These are phyloP conservation scores for Melieria omissa DNA, from an alignment of 2,888 invertebrate species.

Conservation along the genomic window DNA sequence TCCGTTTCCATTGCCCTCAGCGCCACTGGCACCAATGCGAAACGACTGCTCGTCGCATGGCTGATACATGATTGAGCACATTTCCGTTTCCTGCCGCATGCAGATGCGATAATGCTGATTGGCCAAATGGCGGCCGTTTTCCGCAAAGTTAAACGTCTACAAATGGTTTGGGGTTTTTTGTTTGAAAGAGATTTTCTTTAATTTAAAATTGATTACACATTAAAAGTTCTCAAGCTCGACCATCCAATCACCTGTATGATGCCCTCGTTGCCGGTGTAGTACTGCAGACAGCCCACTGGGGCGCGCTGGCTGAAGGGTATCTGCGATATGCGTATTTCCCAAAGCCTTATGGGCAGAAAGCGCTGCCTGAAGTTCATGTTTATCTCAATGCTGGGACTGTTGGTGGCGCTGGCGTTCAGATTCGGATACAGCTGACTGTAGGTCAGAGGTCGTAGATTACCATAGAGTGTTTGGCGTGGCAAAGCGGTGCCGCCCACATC, in stretches of 20 bases:
- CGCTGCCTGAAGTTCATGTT: conserved; percentile 71
- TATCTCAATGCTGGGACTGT: conserved; percentile 58
- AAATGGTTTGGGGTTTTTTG: background rate
- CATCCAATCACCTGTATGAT: conserved; percentile 56
- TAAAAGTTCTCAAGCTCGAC: too few species aligned
- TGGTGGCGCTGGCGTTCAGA: conserved; percentile 36
- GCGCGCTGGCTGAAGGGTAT: conserved; percentile 81
- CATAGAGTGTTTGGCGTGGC: conserved; percentile 55
- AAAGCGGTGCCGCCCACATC: conserved; percentile 57
- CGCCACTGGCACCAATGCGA: conserved; percentile 71
- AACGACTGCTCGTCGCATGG: conserved; percentile 83
- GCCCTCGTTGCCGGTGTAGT: conserved; percentile 74
- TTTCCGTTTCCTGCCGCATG: conserved; percentile 75
- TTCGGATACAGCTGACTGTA: conserved; percentile 46
- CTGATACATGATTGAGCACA: conserved; percentile 81
- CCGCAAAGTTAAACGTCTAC: conserved; percentile 82
- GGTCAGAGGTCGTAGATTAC: conserved; percentile 49
- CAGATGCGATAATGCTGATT: conserved; percentile 83
- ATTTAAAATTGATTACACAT: background rate
- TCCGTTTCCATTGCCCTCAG: background rate
- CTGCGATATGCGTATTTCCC: conserved; percentile 82
- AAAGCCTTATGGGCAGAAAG: conserved; percentile 76
- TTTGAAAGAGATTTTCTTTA: background rate
- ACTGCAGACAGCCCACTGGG: conserved; percentile 82
- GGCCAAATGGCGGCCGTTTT: conserved; percentile 83